These are phyloP conservation scores for Antechinus stuartii DNA, from an alignment of 2,113 vertebrate genomes.

Conservation along the genomic window DNA sequence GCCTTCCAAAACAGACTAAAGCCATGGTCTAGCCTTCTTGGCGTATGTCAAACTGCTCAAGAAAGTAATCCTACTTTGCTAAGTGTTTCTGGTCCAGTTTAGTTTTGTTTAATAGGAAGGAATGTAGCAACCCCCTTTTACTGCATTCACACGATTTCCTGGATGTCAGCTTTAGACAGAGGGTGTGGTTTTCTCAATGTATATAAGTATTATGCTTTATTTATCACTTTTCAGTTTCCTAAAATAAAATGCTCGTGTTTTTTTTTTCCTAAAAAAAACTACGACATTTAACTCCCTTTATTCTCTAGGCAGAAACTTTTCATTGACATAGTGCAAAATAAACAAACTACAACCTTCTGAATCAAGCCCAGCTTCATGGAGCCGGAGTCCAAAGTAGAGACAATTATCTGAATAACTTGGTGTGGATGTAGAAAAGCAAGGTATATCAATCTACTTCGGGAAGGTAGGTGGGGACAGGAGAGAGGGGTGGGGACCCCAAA, in stretches of 20 bases:
- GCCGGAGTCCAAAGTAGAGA: neutral
- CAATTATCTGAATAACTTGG: neutral
- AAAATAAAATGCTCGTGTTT: neutral
- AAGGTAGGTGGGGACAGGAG: neutral
- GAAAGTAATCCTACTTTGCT: neutral
- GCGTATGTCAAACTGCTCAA: neutral
- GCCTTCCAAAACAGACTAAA: neutral
- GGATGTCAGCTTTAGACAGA: neutral
- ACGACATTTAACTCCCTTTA: conserved; percentile 22
- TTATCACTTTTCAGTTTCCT: conserved; percentile 1
- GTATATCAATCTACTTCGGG: neutral
- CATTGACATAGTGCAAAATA: neutral
- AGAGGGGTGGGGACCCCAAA: neutral
- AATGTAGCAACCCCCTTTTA: neutral
- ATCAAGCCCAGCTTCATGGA: neutral
- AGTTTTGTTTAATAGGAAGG: conserved; percentile 49
- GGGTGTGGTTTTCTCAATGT: too few species aligned
- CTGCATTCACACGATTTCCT: neutral
- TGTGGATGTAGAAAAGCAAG: neutral
- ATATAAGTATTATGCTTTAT: neutral
- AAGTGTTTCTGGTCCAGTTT: neutral
- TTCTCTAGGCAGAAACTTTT: conserved; percentile 4
- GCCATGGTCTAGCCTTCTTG: neutral
- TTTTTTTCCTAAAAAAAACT: conserved; percentile 21
- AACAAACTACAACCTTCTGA: neutral